Conservation (phyloP, 1,140 invertebrate species). For the Penaeus vannamei region DNA sequence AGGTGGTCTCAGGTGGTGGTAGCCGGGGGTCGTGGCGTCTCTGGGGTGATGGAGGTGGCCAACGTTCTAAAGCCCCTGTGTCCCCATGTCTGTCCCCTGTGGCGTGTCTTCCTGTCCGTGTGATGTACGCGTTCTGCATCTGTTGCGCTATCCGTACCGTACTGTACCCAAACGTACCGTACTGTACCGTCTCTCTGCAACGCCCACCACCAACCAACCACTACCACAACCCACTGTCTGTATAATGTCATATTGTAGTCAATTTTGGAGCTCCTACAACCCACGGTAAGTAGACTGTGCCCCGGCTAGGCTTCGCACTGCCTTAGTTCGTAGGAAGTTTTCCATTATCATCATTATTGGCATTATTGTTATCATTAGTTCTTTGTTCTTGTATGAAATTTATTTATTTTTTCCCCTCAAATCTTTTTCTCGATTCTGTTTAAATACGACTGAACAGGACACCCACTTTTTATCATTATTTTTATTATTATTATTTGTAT, state of each 20-base stretch:
- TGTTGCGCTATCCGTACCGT: conserved; percentile 70
- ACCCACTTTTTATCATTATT: too few relatives aligned
- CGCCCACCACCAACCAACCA: conserved; percentile 70
- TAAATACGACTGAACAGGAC: too few relatives aligned
- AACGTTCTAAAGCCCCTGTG: conserved; percentile 54
- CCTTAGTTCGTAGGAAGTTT: conserved; percentile 8
- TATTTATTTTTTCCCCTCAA: conserved; percentile 4
- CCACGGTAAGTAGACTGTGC: conserved; percentile 87
- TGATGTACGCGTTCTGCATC: conserved; percentile 66
- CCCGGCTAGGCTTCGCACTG: conserved; percentile 20
- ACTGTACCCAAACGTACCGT: conserved; percentile 61
- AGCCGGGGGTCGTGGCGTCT: conserved; percentile 25
- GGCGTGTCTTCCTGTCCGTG: conserved; percentile 61
- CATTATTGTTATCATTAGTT: conserved; percentile 18
- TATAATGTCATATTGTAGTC: conserved; percentile 79
- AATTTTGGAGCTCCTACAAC: conserved; percentile 97
- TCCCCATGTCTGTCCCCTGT: conserved; percentile 63
- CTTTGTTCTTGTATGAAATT: background rate
- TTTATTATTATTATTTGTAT: too few relatives aligned
- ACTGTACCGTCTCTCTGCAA: conserved; percentile 66
- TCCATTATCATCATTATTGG: background rate
- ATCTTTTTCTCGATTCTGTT: conserved; percentile 22
- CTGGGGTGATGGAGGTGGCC: conserved; percentile 39
- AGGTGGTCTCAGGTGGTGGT: conserved; percentile 3
- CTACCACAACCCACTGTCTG: conserved; percentile 63